Evolutionary conservation across 1,140 invertebrate genomes (phyloP).

Genomic region (Mylabris phalerata): DNA sequence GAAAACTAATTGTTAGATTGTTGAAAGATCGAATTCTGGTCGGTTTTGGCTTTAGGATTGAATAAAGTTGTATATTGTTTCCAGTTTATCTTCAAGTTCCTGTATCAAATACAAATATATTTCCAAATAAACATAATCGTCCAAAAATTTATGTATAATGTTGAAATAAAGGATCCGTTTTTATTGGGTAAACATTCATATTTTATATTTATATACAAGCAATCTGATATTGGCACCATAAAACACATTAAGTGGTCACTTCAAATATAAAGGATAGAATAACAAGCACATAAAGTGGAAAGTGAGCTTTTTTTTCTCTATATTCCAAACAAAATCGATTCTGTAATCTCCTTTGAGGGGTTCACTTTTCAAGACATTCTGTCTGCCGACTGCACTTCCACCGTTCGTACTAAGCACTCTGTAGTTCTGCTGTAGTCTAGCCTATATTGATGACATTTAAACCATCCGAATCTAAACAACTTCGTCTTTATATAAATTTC

Average conservation of each 20-base stretch:
- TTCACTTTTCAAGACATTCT: constrained; percentile 11
- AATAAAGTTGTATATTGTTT: not conserved
- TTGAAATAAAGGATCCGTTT: constrained; percentile 9
- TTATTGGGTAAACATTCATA: constrained; percentile 21
- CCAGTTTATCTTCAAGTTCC: constrained; percentile 5
- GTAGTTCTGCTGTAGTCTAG: constrained; percentile 12
- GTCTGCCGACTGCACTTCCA: constrained; percentile 14
- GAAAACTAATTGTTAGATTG: too few relatives aligned
- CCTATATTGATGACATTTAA: constrained; percentile 7
- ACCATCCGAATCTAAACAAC: too few relatives aligned
- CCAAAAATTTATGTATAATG: constrained; percentile 10
- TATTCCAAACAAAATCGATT: constrained; percentile 28
- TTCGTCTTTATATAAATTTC: too few relatives aligned
- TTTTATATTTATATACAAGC: constrained; percentile 29
- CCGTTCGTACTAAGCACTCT: constrained; percentile 7
- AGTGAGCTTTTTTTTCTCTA: constrained; percentile 24
- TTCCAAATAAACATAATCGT: constrained; percentile 6
- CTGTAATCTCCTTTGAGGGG: constrained; percentile 30
- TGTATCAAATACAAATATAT: constrained; percentile 2
- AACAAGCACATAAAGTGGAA: constrained; percentile 34
- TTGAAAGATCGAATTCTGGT: too few relatives aligned
- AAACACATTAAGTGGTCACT: constrained; percentile 35
- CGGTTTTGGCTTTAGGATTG: too few relatives aligned
- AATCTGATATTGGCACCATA: constrained; percentile 31
- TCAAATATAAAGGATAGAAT: constrained; percentile 34